Evolutionary conservation across 92 coral and sea anemone species (phyloP).

Genomic region (Umimayanthus kanabou): DNA sequence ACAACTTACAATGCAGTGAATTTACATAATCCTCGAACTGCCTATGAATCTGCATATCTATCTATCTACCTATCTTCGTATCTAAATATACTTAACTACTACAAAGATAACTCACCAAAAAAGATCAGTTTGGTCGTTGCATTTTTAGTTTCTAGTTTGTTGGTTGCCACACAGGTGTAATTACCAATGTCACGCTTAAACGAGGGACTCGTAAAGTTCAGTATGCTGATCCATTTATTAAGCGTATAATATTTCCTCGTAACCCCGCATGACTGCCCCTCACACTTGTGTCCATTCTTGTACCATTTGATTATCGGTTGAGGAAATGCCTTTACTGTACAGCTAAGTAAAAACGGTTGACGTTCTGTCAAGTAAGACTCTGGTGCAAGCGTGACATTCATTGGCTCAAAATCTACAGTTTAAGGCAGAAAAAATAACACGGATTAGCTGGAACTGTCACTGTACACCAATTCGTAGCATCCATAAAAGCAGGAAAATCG

Average conservation of each 20-base stretch:
- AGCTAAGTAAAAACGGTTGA: neutral
- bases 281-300: slow-evolving; percentile 14
- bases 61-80: neutral
- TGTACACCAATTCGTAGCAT: neutral
- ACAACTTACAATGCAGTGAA: no score
- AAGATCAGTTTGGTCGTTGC: slow-evolving; percentile 4
- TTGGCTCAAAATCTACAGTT: slow-evolving; percentile 17
- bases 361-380: slow-evolving; percentile 1
- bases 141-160: slow-evolving; percentile 15
- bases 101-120: slow-evolving; percentile 11
- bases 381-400: slow-evolving; percentile 10
- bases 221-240: slow-evolving; percentile 9
- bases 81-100: neutral
- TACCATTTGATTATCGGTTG: slow-evolving; percentile 5
- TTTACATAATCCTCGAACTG: no score
- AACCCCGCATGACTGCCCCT: neutral
- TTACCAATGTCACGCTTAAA: neutral
- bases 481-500: neutral
- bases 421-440: neutral
- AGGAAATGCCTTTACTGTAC: slow-evolving; percentile 25
- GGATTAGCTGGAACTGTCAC: neutral
- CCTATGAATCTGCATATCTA: no score
- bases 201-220: neutral
- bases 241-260: neutral
- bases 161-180: slow-evolving; percentile 23